Conservation (phyloP, 2,888 invertebrate species). For the Leucoma salicis region DNA sequence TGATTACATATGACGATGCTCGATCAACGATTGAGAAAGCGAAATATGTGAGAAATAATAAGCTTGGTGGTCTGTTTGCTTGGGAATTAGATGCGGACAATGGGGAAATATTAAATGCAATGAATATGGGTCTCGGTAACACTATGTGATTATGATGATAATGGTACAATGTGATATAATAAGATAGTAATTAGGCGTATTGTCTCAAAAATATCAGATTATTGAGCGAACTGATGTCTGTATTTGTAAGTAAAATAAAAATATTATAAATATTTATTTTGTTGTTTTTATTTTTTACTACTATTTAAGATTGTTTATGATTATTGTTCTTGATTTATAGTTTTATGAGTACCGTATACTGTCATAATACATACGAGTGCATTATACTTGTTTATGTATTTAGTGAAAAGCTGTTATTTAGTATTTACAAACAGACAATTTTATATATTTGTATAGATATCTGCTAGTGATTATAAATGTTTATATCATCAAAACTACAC, state of each 20-base stretch:
- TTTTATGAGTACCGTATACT: too few species aligned
- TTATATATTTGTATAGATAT: too few species aligned
- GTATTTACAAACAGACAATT: too few species aligned
- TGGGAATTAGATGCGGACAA: slow-evolving; percentile 78
- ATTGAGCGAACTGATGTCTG: slow-evolving; percentile 39
- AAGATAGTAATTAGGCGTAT: slow-evolving; percentile 34
- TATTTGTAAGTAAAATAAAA: slow-evolving; percentile 36
- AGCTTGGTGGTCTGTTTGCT: slow-evolving; percentile 70
- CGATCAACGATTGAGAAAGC: slow-evolving; percentile 74
- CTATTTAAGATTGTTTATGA: too few species aligned
- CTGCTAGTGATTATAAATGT: too few species aligned
- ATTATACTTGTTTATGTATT: too few species aligned
- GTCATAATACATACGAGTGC: too few species aligned
- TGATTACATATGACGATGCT: slow-evolving; percentile 72
- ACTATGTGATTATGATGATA: slow-evolving; percentile 39
- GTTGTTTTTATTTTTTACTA: slow-evolving; percentile 10
- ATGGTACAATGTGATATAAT: slow-evolving; percentile 34
- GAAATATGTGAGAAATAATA: slow-evolving; percentile 74
- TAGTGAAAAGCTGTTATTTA: too few species aligned
- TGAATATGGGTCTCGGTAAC: slow-evolving; percentile 75
- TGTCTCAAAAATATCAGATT: slow-evolving; percentile 48
- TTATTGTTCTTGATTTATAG: too few species aligned
- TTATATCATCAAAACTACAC: too few species aligned
- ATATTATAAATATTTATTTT: slow-evolving; percentile 19
- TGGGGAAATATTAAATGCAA: slow-evolving; percentile 72